These are phyloP conservation scores for Pemphredon lugubris DNA, from an alignment of 2,888 invertebrate species.

Conservation along the genomic window DNA sequence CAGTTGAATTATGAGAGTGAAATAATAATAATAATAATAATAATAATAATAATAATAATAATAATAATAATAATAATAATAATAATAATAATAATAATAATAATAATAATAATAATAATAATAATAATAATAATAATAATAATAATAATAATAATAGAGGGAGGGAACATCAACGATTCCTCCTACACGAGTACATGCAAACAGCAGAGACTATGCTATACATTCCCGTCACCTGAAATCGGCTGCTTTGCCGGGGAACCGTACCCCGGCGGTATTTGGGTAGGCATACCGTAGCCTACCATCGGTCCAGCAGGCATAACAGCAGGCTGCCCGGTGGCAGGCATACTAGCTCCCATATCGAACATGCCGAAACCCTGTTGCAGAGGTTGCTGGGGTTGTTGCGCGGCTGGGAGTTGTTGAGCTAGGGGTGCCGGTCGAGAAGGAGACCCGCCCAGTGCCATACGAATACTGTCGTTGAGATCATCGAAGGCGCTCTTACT, in stretches of 20 bases:
- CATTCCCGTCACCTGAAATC: constrained; percentile 81
- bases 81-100: too few relatives aligned
- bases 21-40: too few relatives aligned
- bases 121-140: too few relatives aligned
- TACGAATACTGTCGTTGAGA: constrained; percentile 86
- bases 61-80: too few relatives aligned
- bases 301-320: constrained; percentile 69
- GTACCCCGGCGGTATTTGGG: constrained; percentile 78
- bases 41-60: too few relatives aligned
- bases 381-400: constrained; percentile 65
- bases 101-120: too few relatives aligned
- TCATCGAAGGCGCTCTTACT: constrained; percentile 87
- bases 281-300: constrained; percentile 73
- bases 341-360: constrained; percentile 67
- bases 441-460: constrained; percentile 86
- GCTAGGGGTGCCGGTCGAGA: constrained; percentile 71
- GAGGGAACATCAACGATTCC: background rate
- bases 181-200: constrained; percentile 71
- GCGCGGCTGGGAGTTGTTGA: constrained; percentile 57
- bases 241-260: constrained; percentile 82
- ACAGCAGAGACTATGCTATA: constrained; percentile 67
- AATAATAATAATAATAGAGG: too few relatives aligned
- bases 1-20: too few relatives aligned
- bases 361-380: constrained; percentile 73
- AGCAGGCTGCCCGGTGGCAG: constrained; percentile 65